Conservation (phyloP, 2,797 vertebrate species). For the Adrianichthys oophorus region DNA sequence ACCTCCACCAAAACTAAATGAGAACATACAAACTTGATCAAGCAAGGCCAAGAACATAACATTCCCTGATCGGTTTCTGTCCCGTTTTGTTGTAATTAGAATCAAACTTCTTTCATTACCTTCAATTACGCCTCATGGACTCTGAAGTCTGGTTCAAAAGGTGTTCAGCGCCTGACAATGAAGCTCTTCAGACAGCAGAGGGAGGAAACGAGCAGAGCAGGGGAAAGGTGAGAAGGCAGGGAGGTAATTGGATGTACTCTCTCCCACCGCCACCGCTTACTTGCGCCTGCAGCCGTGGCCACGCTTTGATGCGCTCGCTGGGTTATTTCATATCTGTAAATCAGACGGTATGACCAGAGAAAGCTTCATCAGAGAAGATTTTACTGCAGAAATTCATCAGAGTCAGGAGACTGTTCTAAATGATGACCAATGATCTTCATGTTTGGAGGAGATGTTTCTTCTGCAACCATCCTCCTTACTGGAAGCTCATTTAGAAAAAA, state of each 20-base stretch:
- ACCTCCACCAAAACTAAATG: neutral
- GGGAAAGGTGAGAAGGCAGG: conserved; percentile 11
- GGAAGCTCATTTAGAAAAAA: neutral
- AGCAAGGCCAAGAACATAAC: conserved; percentile 15
- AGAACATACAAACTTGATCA: conserved; percentile 11
- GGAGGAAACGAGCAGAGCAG: conserved; percentile 5
- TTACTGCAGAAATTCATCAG: conserved; percentile 10
- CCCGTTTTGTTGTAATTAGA: conserved; percentile 46
- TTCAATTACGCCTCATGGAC: conserved; percentile 52
- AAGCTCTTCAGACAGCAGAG: conserved; percentile 8
- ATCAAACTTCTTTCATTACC: conserved; percentile 64
- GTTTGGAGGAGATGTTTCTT: neutral
- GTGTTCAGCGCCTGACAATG: conserved; percentile 27
- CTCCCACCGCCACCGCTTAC: neutral
- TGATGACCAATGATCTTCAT: neutral
- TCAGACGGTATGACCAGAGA: conserved; percentile 25
- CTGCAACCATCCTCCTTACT: neutral
- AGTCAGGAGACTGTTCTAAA: conserved; percentile 1
- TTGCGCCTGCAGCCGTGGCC: conserved; percentile 33
- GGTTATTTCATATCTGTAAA: conserved; percentile 44
- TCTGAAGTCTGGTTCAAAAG: conserved; percentile 18
- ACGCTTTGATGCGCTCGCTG: conserved; percentile 45
- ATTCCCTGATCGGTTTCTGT: conserved; percentile 18
- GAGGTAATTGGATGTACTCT: conserved; percentile 31
- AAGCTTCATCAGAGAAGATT: neutral